These are phyloP conservation scores for Rhynchonycteris naso DNA, from an alignment of 2,797 vertebrate genomes.

Conservation along the genomic window DNA sequence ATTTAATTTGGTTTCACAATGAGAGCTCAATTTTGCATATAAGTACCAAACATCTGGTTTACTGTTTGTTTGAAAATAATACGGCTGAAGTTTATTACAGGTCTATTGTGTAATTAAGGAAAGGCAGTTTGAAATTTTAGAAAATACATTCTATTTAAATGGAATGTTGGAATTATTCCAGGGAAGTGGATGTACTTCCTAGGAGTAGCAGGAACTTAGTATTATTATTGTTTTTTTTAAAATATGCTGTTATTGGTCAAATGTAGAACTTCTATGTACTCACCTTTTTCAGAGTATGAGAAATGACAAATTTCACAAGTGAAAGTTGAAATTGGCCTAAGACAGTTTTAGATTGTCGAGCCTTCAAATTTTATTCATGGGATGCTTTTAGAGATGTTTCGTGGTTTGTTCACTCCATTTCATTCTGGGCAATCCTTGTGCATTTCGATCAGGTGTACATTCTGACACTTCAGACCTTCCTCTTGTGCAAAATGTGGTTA, in stretches of 20 bases:
- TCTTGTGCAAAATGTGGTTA: neutral
- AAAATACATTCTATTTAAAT: conserved; percentile 68
- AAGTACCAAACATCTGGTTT: conserved; percentile 76
- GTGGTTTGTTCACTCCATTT: conserved; percentile 70
- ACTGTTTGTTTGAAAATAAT: conserved; percentile 78
- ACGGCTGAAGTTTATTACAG: conserved; percentile 69
- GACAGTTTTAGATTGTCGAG: conserved; percentile 72
- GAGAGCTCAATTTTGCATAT: conserved; percentile 69
- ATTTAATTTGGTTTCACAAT: conserved; percentile 75
- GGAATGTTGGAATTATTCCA: conserved; percentile 55
- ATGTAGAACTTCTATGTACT: conserved; percentile 65
- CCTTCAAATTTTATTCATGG: conserved; percentile 77
- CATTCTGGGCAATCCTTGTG: conserved; percentile 59
- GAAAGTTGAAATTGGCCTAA: conserved; percentile 73
- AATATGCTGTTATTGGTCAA: conserved; percentile 25
- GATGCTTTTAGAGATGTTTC: conserved; percentile 67
- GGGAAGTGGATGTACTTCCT: neutral
- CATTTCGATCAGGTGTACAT: conserved; percentile 65
- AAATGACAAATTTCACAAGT: conserved; percentile 76
- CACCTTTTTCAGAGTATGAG: conserved; percentile 70
- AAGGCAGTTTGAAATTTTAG: conserved; percentile 73
- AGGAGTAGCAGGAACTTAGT: conserved; percentile 36
- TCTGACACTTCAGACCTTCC: conserved; percentile 35
- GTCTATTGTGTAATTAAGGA: conserved; percentile 76
- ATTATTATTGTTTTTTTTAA: neutral